Evolutionary conservation across 2,888 invertebrate genomes (phyloP).

Genomic region (Campoplex nolae): DNA sequence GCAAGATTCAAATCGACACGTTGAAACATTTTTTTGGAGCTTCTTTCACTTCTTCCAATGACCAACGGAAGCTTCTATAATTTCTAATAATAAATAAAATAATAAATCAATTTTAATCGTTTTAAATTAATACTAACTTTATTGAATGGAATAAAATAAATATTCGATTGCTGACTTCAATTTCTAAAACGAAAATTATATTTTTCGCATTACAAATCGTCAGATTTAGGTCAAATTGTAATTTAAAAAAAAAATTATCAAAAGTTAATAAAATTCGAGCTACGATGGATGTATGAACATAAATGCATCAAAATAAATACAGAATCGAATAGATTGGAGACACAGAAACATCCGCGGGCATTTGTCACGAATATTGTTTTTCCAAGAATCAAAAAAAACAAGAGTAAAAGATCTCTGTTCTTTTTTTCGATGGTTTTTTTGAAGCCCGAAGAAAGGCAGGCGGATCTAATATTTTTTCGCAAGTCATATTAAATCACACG

Average conservation of each 20-base stretch:
- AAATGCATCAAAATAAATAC: neutral
- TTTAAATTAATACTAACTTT: neutral
- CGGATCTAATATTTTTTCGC: slow-evolving; percentile 10
- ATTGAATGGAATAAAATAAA: neutral
- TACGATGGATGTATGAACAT: neutral
- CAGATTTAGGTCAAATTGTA: neutral
- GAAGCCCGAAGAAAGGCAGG: neutral
- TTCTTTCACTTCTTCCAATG: neutral
- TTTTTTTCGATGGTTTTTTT: neutral
- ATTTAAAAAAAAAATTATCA: neutral
- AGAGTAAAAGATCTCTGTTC: neutral
- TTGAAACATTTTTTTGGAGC: neutral
- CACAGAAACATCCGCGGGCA: neutral
- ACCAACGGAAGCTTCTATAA: neutral
- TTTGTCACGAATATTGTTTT: neutral
- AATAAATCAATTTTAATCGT: neutral
- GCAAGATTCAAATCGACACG: neutral
- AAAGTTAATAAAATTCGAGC: neutral
- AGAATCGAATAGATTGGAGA: no score
- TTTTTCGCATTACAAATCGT: no score
- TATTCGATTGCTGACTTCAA: neutral
- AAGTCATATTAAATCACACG: slow-evolving; percentile 32
- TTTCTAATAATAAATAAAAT: neutral
- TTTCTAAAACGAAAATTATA: no score
- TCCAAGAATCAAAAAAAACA: neutral